Conservation (phyloP, 2,113 vertebrate genomes). For the Aix galericulata region DNA sequence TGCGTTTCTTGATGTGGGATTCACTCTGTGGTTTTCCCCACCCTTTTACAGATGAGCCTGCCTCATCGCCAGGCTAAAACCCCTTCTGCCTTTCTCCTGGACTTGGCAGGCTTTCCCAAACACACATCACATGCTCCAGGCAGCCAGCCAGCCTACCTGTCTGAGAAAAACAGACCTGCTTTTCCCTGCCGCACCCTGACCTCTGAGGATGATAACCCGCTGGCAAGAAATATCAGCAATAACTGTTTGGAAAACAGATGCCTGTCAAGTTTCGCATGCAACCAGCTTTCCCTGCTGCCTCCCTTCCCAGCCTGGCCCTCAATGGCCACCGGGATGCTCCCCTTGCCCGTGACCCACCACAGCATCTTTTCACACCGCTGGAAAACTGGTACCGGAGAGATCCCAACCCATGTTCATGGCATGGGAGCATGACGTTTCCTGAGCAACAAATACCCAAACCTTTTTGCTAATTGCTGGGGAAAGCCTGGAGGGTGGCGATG, state of each 20-base stretch:
- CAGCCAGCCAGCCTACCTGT: slow-evolving; percentile 52
- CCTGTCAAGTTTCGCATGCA: neutral
- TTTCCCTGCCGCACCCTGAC: slow-evolving; percentile 17
- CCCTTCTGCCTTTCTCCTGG: neutral
- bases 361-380: neutral
- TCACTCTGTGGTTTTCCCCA: slow-evolving; percentile 15
- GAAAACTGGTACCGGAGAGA: neutral
- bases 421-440: neutral
- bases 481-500: neutral
- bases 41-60: slow-evolving; percentile 9
- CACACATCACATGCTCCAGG: neutral
- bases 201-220: neutral
- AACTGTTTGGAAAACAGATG: slow-evolving; percentile 40
- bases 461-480: neutral
- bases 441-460: neutral
- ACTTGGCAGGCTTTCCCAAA: slow-evolving; percentile 8
- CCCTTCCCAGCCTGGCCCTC: neutral
- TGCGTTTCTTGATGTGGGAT: slow-evolving; percentile 16
- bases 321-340: neutral
- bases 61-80: neutral
- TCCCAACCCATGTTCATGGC: neutral
- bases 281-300: neutral
- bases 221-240: slow-evolving; percentile 10
- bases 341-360: neutral
- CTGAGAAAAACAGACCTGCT: slow-evolving; percentile 54